These are phyloP conservation scores for Orthonyx spaldingii DNA, from an alignment of 2,113 vertebrate species.

Conservation along the genomic window DNA sequence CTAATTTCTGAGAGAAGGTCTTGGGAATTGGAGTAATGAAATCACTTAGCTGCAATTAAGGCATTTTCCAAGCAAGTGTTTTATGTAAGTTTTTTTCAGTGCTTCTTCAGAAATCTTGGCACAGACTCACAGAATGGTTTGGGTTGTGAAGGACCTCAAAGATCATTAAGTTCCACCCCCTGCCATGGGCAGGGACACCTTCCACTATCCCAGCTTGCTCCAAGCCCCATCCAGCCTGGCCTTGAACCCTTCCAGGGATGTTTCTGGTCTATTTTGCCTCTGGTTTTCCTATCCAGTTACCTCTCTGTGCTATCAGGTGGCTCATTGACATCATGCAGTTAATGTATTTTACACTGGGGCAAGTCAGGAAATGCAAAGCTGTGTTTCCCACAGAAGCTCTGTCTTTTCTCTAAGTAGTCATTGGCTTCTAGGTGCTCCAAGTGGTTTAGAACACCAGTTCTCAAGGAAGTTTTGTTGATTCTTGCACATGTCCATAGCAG, in stretches of 20 bases:
- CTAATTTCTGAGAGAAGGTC: not conserved
- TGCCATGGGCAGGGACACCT: not conserved
- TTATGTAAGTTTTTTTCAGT: not conserved
- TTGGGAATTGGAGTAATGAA: not conserved
- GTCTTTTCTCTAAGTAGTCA: not conserved
- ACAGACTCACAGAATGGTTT: not conserved
- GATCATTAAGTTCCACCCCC: not conserved
- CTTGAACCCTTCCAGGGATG: not conserved
- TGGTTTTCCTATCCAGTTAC: not conserved
- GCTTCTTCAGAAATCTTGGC: not conserved
- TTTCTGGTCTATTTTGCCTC: not conserved
- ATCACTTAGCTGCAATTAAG: not conserved
- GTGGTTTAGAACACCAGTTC: not conserved
- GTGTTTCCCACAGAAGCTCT: not conserved
- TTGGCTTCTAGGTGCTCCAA: not conserved
- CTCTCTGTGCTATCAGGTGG: not conserved
- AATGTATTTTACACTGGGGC: not conserved
- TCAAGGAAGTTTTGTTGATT: not conserved
- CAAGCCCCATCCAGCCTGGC: not conserved
- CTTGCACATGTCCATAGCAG: not conserved
- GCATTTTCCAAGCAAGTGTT: not conserved
- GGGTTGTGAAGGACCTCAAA: not conserved
- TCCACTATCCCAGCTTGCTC: not conserved
- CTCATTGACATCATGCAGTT: not conserved
- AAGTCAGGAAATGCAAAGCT: not conserved